These are phyloP conservation scores for Pachycephala philippinensis DNA, from an alignment of 2,113 vertebrate species.

Conservation along the genomic window DNA sequence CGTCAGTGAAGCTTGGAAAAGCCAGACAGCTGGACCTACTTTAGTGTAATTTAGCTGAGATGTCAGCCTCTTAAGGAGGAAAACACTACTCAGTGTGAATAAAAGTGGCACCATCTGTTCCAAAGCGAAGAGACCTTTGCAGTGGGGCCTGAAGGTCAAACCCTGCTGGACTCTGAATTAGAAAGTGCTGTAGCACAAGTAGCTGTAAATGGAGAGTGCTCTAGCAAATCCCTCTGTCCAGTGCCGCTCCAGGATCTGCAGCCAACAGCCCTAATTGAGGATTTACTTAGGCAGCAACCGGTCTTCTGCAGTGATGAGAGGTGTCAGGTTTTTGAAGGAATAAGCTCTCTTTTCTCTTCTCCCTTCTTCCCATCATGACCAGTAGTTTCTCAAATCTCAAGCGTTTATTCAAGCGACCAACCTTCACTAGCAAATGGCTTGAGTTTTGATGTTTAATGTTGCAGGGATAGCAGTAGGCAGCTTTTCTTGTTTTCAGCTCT, in stretches of 20 bases:
- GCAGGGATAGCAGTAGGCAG: slow-evolving; percentile 47
- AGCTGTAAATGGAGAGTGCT: background rate
- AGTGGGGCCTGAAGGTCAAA: slow-evolving; percentile 19
- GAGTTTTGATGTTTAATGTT: slow-evolving; percentile 67
- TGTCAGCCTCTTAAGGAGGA: background rate
- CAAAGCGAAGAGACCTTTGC: background rate
- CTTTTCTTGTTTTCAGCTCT: slow-evolving; percentile 60
- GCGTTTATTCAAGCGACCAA: slow-evolving; percentile 49
- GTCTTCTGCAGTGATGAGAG: background rate
- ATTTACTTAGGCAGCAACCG: background rate
- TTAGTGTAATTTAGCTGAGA: background rate
- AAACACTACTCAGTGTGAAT: background rate
- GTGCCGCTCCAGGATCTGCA: background rate
- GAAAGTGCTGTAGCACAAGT: background rate
- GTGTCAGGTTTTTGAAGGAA: slow-evolving; percentile 22
- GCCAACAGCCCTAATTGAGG: background rate
- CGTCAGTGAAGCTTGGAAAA: background rate
- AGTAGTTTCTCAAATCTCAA: slow-evolving; percentile 35
- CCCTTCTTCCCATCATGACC: slow-evolving; percentile 3
- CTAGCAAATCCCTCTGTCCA: background rate
- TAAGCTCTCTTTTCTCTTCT: background rate
- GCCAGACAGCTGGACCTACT: background rate
- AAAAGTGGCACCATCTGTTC: slow-evolving; percentile 7
- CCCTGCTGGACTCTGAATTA: background rate
- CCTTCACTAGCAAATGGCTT: slow-evolving; percentile 31